Conservation (phyloP, 2,797 vertebrate genomes). For the Sebastes umbrosus region DNA sequence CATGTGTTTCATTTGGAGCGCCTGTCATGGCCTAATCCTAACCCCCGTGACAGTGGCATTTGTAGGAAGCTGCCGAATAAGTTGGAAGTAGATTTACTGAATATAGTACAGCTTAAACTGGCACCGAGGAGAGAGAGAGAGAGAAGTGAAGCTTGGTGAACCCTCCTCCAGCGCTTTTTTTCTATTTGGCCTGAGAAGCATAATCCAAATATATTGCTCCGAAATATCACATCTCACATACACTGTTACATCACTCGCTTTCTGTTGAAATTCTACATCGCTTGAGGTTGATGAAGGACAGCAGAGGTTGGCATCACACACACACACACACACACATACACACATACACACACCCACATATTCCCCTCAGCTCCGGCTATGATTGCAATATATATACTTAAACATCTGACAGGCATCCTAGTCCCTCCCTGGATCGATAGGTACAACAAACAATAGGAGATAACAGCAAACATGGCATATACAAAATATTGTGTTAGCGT, state of each 20-base stretch:
- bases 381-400: not conserved
- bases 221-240: conserved; percentile 56
- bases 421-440: not conserved
- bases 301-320: conserved; percentile 3
- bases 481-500: not conserved
- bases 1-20: conserved; percentile 52
- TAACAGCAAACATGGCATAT: conserved; percentile 6
- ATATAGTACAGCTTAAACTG: conserved; percentile 71
- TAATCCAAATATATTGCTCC: conserved; percentile 67
- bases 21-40: conserved; percentile 65
- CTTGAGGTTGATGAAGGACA: conserved; percentile 37
- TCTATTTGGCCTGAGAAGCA: conserved; percentile 41
- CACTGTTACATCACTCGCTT: conserved; percentile 56
- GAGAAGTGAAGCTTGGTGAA: conserved; percentile 60
- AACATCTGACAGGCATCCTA: not conserved
- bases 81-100: conserved; percentile 73
- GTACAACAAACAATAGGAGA: not conserved
- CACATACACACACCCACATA: not conserved
- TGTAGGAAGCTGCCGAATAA: conserved; percentile 66
- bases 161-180: conserved; percentile 50
- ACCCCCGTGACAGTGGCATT: conserved; percentile 55
- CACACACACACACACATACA: not conserved
- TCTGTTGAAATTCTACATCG: conserved; percentile 31
- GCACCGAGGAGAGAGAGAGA: conserved; percentile 39
- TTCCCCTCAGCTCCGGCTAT: not conserved